Evolutionary conservation across 2,888 invertebrate species (phyloP).

Genomic region (Drosophila percnosoma): DNA sequence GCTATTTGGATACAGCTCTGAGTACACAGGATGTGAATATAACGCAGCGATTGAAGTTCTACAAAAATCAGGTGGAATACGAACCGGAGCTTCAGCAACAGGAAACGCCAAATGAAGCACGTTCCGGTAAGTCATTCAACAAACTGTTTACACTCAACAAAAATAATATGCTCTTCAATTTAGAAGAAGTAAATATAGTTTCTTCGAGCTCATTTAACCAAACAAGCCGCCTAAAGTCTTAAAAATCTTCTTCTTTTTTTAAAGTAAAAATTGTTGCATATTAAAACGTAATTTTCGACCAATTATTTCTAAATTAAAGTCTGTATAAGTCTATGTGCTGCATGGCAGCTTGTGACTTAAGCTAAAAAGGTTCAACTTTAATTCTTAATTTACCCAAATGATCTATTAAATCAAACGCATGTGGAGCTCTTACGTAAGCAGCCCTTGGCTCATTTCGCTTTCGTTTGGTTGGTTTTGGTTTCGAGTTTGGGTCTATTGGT

Average conservation of each 20-base stretch:
- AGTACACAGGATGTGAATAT: slow-evolving; percentile 88
- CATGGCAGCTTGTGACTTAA: neutral
- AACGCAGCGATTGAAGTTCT: slow-evolving; percentile 88
- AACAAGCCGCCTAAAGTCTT: no score
- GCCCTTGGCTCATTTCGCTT: slow-evolving; percentile 48
- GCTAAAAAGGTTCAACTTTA: slow-evolving; percentile 26
- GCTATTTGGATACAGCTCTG: slow-evolving; percentile 89
- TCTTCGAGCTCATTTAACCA: neutral
- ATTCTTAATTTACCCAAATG: slow-evolving; percentile 7
- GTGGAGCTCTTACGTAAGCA: slow-evolving; percentile 50
- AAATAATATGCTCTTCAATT: neutral
- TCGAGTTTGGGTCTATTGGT: slow-evolving; percentile 5
- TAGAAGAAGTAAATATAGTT: neutral
- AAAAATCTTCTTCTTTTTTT: neutral
- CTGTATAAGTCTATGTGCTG: neutral
- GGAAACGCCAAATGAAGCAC: slow-evolving; percentile 35
- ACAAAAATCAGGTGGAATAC: slow-evolving; percentile 88
- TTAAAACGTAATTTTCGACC: neutral
- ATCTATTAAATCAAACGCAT: slow-evolving; percentile 6
- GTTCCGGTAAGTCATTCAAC: slow-evolving; percentile 58
- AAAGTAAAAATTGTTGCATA: neutral
- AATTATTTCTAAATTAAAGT: neutral
- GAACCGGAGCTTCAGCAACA: slow-evolving; percentile 68
- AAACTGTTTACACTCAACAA: neutral
- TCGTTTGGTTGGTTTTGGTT: slow-evolving; percentile 30